Base-by-base conservation (phyloP, 2,797 vertebrate species). In the Sitta carolinensis region DNA sequence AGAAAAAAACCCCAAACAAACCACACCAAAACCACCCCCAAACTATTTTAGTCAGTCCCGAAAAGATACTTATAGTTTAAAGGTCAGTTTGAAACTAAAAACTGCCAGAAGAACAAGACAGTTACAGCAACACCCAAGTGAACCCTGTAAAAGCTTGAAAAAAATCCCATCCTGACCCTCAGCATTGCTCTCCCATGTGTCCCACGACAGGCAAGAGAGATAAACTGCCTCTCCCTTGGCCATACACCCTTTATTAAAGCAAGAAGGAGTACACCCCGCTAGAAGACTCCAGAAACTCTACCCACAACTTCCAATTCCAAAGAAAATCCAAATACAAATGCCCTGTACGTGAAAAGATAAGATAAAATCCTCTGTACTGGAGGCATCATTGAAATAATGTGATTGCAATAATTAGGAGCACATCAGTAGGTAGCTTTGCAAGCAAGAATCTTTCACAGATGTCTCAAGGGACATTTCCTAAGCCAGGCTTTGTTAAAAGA, bases 401-500 rank as follows among this genome's bases (percentile, higher is more conserved):
- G 50, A 87, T 79, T 66, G 61, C 32, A 23, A 16, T 69, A 79
- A 90, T 79, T 62, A 92, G 87, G 32, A 91, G 43, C n/a, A 70
- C 86, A 73, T 79, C 92, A 70, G 61, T 48, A 87, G 90, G 57
- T 67, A 84, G 59, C 59, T 95, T 57, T 92, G 72, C 87, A 81
- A 84, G 69, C 27, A 75, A 75, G 88, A 78, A 38, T 51, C 45
- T 84, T 75, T 51, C 11, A 84, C 36, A 84, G 61, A 11, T 27
- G 43, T 59, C 84, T 72, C 84, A 73, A 84, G 59, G 81, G 89
- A 68, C 15, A 22, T 43, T 68, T 67, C 42, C 58, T 47, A 86
- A 74, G 42, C 32, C 29, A 50, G 45, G 68, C 32, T 90, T 88
- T 91, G 63, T 43, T 47, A 14, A 40, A 5, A 13, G 10, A 51